Conservation (phyloP, 1,140 invertebrate species). For the Papilio machaon region DNA sequence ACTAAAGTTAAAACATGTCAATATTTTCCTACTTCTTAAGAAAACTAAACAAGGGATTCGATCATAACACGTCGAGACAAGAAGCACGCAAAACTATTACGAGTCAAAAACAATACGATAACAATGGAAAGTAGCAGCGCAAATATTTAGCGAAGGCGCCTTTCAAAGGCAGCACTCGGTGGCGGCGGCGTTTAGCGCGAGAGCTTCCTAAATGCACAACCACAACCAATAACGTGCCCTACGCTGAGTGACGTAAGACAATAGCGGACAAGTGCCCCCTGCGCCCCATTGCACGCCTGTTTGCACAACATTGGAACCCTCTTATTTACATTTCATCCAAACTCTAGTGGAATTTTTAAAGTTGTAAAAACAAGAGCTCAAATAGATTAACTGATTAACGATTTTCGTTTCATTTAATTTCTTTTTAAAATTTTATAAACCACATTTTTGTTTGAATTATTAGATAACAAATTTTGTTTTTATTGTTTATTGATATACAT, state of each 20-base stretch:
- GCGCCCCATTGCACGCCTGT: slow-evolving; percentile 41
- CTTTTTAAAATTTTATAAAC: neutral
- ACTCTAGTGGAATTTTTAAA: slow-evolving; percentile 29
- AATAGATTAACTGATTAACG: slow-evolving; percentile 28
- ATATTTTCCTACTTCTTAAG: neutral
- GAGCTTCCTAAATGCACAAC: slow-evolving; percentile 38
- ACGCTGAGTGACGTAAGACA: slow-evolving; percentile 33
- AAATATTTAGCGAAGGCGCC: slow-evolving; percentile 26
- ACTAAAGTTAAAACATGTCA: slow-evolving; percentile 4
- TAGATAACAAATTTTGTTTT: no score
- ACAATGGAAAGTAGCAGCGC: slow-evolving; percentile 21
- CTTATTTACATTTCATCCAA: slow-evolving; percentile 38
- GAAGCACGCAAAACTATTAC: neutral
- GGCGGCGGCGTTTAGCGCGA: neutral
- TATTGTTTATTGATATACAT: no score
- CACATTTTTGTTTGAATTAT: no score
- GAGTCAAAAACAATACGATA: slow-evolving; percentile 2
- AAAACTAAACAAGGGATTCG: slow-evolving; percentile 18
- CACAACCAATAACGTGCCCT: slow-evolving; percentile 28
- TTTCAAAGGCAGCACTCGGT: slow-evolving; percentile 24
- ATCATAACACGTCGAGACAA: neutral
- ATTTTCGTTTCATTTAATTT: neutral
- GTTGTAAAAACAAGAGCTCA: neutral
- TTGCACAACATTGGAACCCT: slow-evolving; percentile 39
- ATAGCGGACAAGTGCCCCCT: slow-evolving; percentile 24